These are phyloP conservation scores for Cryptotermes secundus DNA, from an alignment of 1,140 invertebrate genomes.

Conservation along the genomic window DNA sequence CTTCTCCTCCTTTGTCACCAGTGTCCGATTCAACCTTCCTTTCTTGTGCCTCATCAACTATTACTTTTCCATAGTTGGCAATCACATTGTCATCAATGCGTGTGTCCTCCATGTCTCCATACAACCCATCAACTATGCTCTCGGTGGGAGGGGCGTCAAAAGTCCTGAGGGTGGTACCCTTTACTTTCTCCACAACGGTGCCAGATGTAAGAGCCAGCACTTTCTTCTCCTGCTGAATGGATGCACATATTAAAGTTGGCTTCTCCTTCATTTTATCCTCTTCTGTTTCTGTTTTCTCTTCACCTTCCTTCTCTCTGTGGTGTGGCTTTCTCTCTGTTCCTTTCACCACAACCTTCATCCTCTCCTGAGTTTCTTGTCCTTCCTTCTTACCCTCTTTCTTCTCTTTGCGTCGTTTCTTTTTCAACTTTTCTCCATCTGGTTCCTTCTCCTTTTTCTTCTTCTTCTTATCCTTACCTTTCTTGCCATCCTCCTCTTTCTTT, in stretches of 20 bases:
- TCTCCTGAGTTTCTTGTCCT: background rate
- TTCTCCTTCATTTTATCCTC: slow-evolving; percentile 14
- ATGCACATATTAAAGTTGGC: background rate
- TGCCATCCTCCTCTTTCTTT: slow-evolving; percentile 23
- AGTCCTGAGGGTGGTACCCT: slow-evolving; percentile 13
- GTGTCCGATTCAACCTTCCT: slow-evolving; percentile 1
- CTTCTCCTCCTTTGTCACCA: background rate
- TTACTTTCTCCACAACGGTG: background rate
- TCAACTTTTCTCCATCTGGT: slow-evolving; percentile 21
- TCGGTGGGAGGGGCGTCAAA: slow-evolving; percentile 31
- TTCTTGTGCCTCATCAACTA: background rate
- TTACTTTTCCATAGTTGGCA: slow-evolving; percentile 26
- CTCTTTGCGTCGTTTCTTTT: slow-evolving; percentile 29
- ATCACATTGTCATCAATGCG: slow-evolving; percentile 29
- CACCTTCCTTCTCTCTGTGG: slow-evolving; percentile 12
- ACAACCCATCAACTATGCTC: slow-evolving; percentile 29
- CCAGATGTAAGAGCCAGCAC: background rate
- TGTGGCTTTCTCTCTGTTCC: background rate
- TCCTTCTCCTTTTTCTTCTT: slow-evolving; percentile 31
- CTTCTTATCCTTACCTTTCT: slow-evolving; percentile 30
- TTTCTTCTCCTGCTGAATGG: slow-evolving; percentile 14
- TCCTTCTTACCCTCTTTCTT: slow-evolving; percentile 28
- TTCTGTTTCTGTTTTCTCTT: slow-evolving; percentile 1
- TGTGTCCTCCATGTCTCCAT: slow-evolving; percentile 34
- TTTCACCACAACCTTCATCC: background rate